Evolutionary conservation across 2,113 vertebrate species (phyloP).

Genomic region (Callorhinus ursinus): DNA sequence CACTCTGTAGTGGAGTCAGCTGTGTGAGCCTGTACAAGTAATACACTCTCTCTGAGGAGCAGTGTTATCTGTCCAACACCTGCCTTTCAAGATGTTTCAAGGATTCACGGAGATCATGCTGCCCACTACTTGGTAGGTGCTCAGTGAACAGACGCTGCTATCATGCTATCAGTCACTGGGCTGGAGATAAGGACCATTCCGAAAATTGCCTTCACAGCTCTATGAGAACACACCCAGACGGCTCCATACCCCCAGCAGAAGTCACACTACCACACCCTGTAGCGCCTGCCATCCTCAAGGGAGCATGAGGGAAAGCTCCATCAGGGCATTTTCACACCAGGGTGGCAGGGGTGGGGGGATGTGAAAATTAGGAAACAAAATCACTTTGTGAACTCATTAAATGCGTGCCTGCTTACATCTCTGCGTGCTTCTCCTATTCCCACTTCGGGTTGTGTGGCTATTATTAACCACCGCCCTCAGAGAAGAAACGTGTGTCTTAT

Average conservation of each 20-base stretch:
- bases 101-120: background rate
- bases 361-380: conserved; percentile 43
- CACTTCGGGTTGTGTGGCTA: background rate
- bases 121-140: accelerated
- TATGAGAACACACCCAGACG: background rate
- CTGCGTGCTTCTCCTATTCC: background rate
- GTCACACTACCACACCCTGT: background rate
- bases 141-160: background rate
- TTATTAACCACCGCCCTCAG: conserved; percentile 64
- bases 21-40: accelerated
- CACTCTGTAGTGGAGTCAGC: too few species aligned
- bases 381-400: conserved; percentile 29
- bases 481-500: background rate
- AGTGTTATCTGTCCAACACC: background rate
- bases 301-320: background rate
- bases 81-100: background rate
- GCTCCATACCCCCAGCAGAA: background rate
- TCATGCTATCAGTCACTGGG: background rate
- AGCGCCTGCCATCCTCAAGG: background rate
- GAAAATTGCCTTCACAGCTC: background rate
- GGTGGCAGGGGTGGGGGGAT: background rate
- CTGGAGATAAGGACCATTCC: background rate
- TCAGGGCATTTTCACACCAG: background rate
- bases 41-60: accelerated
- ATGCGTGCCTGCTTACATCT: background rate